phyloP scores from a whole-genome alignment of 2,113 vertebrate genomes.

The Microcebus tavaratra region DNA sequence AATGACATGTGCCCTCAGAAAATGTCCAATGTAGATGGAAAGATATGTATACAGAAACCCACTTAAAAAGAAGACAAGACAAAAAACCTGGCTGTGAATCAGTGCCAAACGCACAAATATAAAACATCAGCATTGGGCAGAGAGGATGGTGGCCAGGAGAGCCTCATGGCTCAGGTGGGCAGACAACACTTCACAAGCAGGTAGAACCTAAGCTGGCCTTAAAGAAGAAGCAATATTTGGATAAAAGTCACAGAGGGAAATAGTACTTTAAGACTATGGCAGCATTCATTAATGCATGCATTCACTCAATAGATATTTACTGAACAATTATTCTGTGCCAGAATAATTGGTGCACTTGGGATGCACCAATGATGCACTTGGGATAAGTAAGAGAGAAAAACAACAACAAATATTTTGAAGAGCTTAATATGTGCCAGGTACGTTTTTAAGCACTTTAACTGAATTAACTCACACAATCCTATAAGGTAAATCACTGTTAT shows the following conservation, averaged over 20 bases:
- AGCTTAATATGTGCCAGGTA: not conserved
- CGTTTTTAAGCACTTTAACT: not conserved
- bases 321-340: not conserved
- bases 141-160: not conserved
- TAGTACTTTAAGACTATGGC: not conserved
- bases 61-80: not conserved
- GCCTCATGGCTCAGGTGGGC: not conserved
- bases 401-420: not conserved
- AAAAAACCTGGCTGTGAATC: not conserved
- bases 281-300: not conserved
- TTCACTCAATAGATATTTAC: not conserved
- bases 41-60: not conserved
- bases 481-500: not conserved
- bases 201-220: not conserved
- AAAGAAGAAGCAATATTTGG: not conserved
- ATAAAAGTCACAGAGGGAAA: not conserved
- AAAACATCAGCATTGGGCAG: not conserved
- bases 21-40: not conserved
- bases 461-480: slow-evolving; percentile 4
- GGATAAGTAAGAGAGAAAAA: not conserved
- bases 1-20: not conserved
- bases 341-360: not conserved
- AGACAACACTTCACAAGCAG: not conserved
- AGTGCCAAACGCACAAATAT: not conserved
- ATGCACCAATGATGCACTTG: not conserved